Evolutionary conservation across 1,140 invertebrate genomes (phyloP), one percentile per base, ranked within the genome.

Genomic region (Drosophila navojoa): DNA sequence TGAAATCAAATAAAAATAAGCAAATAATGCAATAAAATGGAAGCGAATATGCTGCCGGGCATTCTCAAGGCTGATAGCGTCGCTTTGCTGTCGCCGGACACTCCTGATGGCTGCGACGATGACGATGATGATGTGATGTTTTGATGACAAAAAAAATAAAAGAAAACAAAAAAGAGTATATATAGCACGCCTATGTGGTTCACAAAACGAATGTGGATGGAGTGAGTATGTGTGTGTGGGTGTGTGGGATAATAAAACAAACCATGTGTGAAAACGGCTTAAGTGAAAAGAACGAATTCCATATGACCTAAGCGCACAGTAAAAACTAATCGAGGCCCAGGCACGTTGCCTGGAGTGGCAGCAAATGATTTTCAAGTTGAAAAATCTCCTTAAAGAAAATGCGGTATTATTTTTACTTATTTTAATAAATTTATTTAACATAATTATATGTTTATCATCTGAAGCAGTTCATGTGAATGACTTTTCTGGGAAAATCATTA

Each of bases 11-110:
- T 71, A 86, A 67, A 55, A 70, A 74, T 74, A 70, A 58, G 63
- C 76, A 80, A 87, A 89, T 89, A 87, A 84, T 84, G 76, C 74
- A 84, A 87, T 87, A 89, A 87, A 87, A 89, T 74, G 45, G 16
- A 27, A 54, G 0, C 45, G 47, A 84, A 79, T 79, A 50, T 58
- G 60, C 69, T 54, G 40, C 16, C 53, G 68, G 49, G 55, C 57
- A 59, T 38, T 32, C 27, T 44, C 38, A 29, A 35, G 59, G 15
- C 45, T 49, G 57, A 66, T 45, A 50, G 45, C 45, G 54, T 35
- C 27, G 38, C n/a, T 40, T 58, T 50, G 32, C 32, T 15, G 40
- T 58, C n/a, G 42, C 9, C 52, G 61, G 71, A 70, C 73, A 58
- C 52, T 67, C 27, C 71, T 71, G 68, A 71, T 62, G 60, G 60